A percentile compares a stretch with the other conserved stretches of the same genome.
phyloP scores from a whole-genome alignment of 2,888 invertebrate species.

The Rotaria socialis region DNA sequence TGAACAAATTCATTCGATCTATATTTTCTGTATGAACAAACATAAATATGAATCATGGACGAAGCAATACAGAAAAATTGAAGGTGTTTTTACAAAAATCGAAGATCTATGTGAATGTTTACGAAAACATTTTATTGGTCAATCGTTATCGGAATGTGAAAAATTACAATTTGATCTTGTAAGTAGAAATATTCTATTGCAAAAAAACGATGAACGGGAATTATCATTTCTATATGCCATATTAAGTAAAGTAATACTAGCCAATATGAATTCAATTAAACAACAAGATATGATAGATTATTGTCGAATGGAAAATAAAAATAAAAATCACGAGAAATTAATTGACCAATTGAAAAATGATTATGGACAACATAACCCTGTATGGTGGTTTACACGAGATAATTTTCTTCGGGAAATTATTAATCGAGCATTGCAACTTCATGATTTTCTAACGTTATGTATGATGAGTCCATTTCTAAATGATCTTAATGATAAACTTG shows the following conservation, averaged over 20 bases:
- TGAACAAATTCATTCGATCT: not conserved
- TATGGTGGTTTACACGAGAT: slow-evolving; percentile 1
- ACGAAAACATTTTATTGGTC: not conserved
- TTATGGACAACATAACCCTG: not conserved
- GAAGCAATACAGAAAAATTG: not conserved
- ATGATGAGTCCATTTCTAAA: not conserved
- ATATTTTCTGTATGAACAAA: slow-evolving; percentile 10
- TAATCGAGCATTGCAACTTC: not conserved
- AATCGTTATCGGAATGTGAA: not conserved
- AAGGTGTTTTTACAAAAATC: not conserved
- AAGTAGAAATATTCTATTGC: not conserved
- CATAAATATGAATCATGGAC: not conserved
- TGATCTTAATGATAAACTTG: not conserved
- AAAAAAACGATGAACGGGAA: not conserved
- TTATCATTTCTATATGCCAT: not conserved
- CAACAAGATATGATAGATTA: not conserved
- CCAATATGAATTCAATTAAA: not conserved
- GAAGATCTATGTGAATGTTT: not conserved
- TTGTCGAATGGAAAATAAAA: not conserved
- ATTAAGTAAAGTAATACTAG: not conserved
- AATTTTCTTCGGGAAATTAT: not conserved
- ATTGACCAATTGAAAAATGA: not conserved
- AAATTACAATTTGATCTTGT: not conserved
- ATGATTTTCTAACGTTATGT: not conserved
- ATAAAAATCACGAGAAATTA: not conserved